These are phyloP conservation scores for Oscheius sp. DNA, from an alignment of 2,888 invertebrate genomes.

Conservation along the genomic window DNA sequence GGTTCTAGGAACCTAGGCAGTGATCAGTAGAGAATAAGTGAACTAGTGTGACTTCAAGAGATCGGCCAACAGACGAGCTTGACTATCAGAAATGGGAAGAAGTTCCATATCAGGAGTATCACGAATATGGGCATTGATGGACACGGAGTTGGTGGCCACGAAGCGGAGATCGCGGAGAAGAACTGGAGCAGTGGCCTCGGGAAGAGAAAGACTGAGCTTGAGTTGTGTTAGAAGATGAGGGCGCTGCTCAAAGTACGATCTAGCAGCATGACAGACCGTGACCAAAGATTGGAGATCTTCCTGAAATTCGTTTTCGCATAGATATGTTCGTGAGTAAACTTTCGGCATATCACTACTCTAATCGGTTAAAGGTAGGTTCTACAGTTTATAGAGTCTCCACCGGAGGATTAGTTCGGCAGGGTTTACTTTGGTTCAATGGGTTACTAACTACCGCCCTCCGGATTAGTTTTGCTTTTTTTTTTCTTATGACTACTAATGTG, in stretches of 20 bases:
- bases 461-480: too few relatives aligned
- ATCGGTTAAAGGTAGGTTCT: too few relatives aligned
- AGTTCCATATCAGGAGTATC: conserved; percentile 57
- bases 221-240: conserved; percentile 47
- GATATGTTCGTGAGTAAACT: too few relatives aligned
- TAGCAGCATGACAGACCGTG: conserved; percentile 48
- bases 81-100: conserved; percentile 49
- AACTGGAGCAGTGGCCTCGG: conserved; percentile 26
- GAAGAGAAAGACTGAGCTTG: conserved; percentile 34
- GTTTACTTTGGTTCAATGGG: too few relatives aligned
- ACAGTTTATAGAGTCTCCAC: too few relatives aligned
- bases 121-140: conserved; percentile 50
- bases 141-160: conserved; percentile 41
- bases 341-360: too few relatives aligned
- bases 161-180: conserved; percentile 47
- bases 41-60: conserved; percentile 28
- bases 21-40: too few relatives aligned
- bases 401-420: too few relatives aligned
- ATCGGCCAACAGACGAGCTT: conserved; percentile 43
- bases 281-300: conserved; percentile 54
- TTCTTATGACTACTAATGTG: too few relatives aligned
- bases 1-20: too few relatives aligned
- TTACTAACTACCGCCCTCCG: too few relatives aligned
- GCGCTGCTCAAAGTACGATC: conserved; percentile 49
- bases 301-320: conserved; percentile 39